Conservation (phyloP, 2,797 vertebrate species). For the Schizopygopsis malacanthus region DNA sequence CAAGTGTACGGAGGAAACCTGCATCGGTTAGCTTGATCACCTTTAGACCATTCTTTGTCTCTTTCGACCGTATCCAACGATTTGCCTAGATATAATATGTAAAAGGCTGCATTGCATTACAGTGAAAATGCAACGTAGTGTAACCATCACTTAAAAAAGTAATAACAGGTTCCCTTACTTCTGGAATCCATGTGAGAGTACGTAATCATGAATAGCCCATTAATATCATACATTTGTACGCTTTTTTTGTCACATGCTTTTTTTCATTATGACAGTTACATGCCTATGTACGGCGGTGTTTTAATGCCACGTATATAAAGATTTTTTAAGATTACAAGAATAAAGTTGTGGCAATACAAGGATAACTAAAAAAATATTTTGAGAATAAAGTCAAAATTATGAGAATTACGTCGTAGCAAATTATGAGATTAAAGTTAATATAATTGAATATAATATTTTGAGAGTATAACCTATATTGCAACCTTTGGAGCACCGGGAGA, state of each 20-base stretch:
- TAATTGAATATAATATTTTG: too few species aligned
- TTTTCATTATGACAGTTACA: too few species aligned
- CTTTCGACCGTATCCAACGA: conserved; percentile 86
- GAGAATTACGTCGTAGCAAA: background rate
- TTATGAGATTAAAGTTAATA: background rate
- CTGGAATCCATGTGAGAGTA: background rate
- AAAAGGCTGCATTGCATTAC: background rate
- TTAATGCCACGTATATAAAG: background rate
- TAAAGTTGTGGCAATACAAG: too few species aligned
- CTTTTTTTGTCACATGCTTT: background rate
- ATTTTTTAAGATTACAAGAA: too few species aligned
- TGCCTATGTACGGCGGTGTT: background rate
- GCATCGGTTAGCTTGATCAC: conserved; percentile 86
- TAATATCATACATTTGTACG: background rate
- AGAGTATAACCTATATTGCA: background rate
- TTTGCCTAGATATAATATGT: conserved; percentile 76
- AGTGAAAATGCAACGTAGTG: background rate
- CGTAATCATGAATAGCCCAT: background rate
- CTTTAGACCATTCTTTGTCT: conserved; percentile 81
- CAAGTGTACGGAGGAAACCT: conserved; percentile 81
- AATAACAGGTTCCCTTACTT: background rate
- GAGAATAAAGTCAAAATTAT: background rate
- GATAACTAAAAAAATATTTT: too few species aligned
- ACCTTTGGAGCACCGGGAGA: too few species aligned
- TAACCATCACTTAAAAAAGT: background rate